Evolutionary conservation across 2,888 invertebrate species (phyloP), one percentile per base, ranked within the genome.

Genomic region (Drosophila nigricruria): DNA sequence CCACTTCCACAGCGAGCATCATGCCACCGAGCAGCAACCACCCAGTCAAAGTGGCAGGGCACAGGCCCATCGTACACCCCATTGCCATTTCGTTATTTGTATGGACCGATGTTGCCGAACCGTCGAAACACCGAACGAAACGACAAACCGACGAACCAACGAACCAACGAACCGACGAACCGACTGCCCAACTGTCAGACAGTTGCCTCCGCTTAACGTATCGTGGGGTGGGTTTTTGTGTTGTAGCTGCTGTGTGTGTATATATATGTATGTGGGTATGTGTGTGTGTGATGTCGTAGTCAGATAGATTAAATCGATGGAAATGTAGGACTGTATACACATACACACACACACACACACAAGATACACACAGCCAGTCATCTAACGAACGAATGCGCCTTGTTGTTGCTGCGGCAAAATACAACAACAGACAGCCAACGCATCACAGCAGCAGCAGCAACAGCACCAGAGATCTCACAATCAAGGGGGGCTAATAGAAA

Each of bases 301-400:
- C 90, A 89, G 89, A 90, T 88, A 89, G 89, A 89, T 88, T 89
- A 89, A 90, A 89, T 90, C 90, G 88, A 89, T 89, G 89, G 90
- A 89, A 90, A 90, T 89, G 87, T 89, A 88, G 89, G 86, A 89
- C 88, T 86, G 88, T 80, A 82, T 88, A 81, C 73, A 82, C 73
- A 72, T 20, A 65, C 38, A 66, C 52, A 63, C 36, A 52, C 53
- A 45, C 43, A 25, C 23, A 43, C 43, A 38, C 54, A 58, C 54
- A 64, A 73, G 40, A 74, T 59, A 77, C 63, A 79, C 70, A 70
- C 81, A 77, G 71, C 56, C 72, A 87, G 73, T 70, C 85, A 84
- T 88, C 85, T 84, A 86, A 86, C 89, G 89, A 89, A 89, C 78
- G 78, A 89, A 87, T 74, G 70, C 56, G 73, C 63, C 57, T 52